Conservation (phyloP, 2,888 invertebrate genomes). For the Lycaena phlaeas region DNA sequence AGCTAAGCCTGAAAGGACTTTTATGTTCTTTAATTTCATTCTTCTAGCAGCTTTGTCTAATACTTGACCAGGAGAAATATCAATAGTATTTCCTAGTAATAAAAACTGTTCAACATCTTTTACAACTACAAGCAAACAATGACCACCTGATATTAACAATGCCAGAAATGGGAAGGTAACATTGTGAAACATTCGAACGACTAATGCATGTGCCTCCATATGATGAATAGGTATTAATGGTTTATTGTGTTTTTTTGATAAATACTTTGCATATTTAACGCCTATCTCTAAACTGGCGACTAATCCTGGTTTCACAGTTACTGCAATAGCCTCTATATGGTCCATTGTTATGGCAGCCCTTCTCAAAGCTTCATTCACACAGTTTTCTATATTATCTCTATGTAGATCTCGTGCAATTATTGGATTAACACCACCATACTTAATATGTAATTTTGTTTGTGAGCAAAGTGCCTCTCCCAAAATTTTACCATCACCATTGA, state of each 20-base stretch:
- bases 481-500: slow-evolving; percentile 79
- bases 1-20: slow-evolving; percentile 79
- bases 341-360: slow-evolving; percentile 71
- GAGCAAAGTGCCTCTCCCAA: slow-evolving; percentile 87
- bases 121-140: slow-evolving; percentile 86
- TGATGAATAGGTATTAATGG: slow-evolving; percentile 97
- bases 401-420: slow-evolving; percentile 88
- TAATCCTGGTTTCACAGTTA: slow-evolving; percentile 93
- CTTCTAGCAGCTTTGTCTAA: slow-evolving; percentile 93
- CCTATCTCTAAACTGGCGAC: slow-evolving; percentile 85
- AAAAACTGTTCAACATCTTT: slow-evolving; percentile 81
- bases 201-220: slow-evolving; percentile 98
- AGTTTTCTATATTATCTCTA: slow-evolving; percentile 80
- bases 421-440: slow-evolving; percentile 91
- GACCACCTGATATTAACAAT: slow-evolving; percentile 94
- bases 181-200: slow-evolving; percentile 80
- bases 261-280: slow-evolving; percentile 83
- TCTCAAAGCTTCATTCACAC: slow-evolving; percentile 78
- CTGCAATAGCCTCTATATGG: slow-evolving; percentile 89
- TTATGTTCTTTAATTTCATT: slow-evolving; percentile 85
- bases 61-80: slow-evolving; percentile 94
- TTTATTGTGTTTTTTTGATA: slow-evolving; percentile 77
- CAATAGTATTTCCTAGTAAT: slow-evolving; percentile 83
- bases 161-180: slow-evolving; percentile 91
- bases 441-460: slow-evolving; percentile 82